phyloP scores from a whole-genome alignment of 2,113 vertebrate species.

The Philantomba maxwellii region DNA sequence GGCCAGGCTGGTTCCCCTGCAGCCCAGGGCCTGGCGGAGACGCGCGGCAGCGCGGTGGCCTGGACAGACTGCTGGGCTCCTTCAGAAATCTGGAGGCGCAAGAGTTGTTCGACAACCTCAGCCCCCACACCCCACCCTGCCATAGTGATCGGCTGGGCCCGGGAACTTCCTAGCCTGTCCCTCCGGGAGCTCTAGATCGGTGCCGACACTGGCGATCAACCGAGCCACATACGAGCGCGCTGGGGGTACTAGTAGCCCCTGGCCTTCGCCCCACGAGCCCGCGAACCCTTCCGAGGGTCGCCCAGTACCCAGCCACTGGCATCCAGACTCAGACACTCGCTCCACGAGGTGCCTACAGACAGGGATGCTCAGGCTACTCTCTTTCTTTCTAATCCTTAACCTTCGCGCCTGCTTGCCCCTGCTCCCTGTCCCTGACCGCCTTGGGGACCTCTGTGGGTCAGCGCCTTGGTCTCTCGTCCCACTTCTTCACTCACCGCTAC shows the following conservation, averaged over 20 bases:
- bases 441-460: not conserved
- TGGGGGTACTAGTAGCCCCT: rapidly evolving
- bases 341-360: not conserved
- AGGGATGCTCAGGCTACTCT: not conserved
- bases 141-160: not conserved
- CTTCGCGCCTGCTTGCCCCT: not conserved
- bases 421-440: not conserved
- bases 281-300: not conserved
- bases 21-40: not conserved
- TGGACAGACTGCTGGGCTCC: not conserved
- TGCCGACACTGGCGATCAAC: not conserved
- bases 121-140: not conserved
- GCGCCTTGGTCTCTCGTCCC: not conserved
- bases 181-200: not conserved
- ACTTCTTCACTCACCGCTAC: not conserved
- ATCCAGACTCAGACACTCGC: not conserved
- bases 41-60: not conserved
- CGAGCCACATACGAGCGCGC: not conserved
- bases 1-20: not conserved
- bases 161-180: not conserved
- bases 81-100: not conserved
- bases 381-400: not conserved
- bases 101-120: not conserved
- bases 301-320: not conserved
- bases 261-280: not conserved